These are phyloP conservation scores for Zoroaster sp. DNA, from an alignment of 53 echinoderm and acorn worm genomes.

Conservation along the genomic window DNA sequence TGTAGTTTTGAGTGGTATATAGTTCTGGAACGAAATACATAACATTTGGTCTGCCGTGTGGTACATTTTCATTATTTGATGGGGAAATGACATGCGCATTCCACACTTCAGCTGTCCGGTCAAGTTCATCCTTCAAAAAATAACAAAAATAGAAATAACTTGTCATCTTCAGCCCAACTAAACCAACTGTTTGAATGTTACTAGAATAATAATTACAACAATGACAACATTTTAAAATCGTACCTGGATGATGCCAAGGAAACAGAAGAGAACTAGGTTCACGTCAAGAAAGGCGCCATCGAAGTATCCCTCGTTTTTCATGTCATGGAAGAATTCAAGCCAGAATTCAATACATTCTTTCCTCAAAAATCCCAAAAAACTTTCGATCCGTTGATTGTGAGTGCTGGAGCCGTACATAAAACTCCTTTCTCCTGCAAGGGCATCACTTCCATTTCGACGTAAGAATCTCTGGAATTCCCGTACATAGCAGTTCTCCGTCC, in stretches of 20 bases:
- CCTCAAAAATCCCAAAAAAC: slow-evolving; percentile 2
- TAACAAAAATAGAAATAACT: too few relatives aligned
- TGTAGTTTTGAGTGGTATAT: slow-evolving; percentile 20
- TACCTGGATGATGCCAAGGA: slow-evolving; percentile 70
- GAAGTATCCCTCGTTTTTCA: slow-evolving; percentile 22
- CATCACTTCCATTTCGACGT: slow-evolving; percentile 17
- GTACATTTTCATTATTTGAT: slow-evolving; percentile 36
- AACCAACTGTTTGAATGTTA: too few relatives aligned
- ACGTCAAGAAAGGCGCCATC: slow-evolving; percentile 62
- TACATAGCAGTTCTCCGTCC: slow-evolving; percentile 29
- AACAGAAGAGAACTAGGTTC: slow-evolving; percentile 68
- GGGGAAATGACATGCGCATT: slow-evolving; percentile 43
- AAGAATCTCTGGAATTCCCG: slow-evolving; percentile 24
- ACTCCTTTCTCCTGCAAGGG: background rate
- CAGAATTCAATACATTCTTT: background rate
- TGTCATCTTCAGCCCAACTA: too few relatives aligned
- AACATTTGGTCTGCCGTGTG: slow-evolving; percentile 50
- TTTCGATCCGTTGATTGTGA: slow-evolving; percentile 45
- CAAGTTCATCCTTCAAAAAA: slow-evolving; percentile 47
- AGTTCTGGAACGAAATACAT: slow-evolving; percentile 48
- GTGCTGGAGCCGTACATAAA: slow-evolving; percentile 42
- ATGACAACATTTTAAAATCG: slow-evolving; percentile 13
- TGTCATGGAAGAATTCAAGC: slow-evolving; percentile 39
- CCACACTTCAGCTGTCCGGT: slow-evolving; percentile 7
- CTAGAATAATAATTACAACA: background rate